Conservation (phyloP, 2,888 invertebrate genomes). For the Eubasilissa splendida region DNA sequence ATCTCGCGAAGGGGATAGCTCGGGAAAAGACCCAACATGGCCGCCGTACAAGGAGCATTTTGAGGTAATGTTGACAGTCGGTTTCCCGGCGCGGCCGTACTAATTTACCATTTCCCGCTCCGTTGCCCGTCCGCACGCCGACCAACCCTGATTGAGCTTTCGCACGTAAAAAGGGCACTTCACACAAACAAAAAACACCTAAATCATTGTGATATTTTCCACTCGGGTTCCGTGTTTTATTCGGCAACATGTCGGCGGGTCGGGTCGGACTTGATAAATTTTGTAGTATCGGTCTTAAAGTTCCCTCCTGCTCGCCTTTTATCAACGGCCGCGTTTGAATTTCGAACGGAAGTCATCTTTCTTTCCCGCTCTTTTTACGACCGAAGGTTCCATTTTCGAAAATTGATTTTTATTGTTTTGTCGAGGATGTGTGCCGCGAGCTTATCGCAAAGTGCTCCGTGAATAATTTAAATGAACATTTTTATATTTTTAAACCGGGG, state of each 20-base stretch:
- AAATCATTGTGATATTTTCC: neutral
- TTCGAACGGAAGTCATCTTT: constrained; percentile 39
- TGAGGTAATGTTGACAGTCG: constrained; percentile 42
- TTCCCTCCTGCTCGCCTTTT: constrained; percentile 3
- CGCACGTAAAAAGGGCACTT: neutral
- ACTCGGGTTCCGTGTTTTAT: neutral
- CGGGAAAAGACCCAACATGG: constrained; percentile 31
- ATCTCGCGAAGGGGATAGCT: constrained; percentile 23
- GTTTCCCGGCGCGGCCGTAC: constrained; percentile 31
- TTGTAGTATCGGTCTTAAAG: constrained; percentile 6
- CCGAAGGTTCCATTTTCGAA: constrained; percentile 20
- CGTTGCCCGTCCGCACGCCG: constrained; percentile 22
- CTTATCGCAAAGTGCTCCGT: neutral
- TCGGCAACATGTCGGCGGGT: neutral
- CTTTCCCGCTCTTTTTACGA: constrained; percentile 26
- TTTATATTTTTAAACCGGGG: too few species aligned
- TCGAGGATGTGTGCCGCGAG: neutral
- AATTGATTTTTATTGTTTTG: constrained; percentile 23
- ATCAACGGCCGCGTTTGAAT: constrained; percentile 32
- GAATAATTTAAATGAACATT: too few species aligned
- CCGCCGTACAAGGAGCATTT: constrained; percentile 20
- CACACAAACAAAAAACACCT: neutral
- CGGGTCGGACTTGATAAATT: constrained; percentile 11
- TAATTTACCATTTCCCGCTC: constrained; percentile 43
- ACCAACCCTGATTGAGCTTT: neutral